These are phyloP conservation scores for Diarsia brunnea DNA, from an alignment of 2,888 invertebrate species.

Conservation along the genomic window DNA sequence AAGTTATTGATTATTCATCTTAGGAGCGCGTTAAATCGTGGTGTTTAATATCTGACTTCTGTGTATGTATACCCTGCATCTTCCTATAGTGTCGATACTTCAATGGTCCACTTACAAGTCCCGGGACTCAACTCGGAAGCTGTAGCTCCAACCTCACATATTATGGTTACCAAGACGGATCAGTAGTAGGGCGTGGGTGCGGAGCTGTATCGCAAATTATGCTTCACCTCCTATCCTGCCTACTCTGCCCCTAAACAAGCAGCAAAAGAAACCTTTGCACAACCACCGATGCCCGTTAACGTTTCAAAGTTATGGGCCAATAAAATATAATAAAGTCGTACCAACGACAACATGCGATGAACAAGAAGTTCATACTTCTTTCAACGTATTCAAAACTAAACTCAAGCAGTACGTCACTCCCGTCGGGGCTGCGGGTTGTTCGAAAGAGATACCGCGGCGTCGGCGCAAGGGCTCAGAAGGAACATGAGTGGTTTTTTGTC, in stretches of 20 bases:
- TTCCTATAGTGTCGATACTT: background rate
- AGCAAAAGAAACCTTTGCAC: background rate
- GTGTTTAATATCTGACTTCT: background rate
- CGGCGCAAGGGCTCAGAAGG: too few relatives aligned
- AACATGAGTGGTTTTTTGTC: too few relatives aligned
- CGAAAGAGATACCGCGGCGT: too few relatives aligned
- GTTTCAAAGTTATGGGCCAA: background rate
- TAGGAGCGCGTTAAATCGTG: background rate
- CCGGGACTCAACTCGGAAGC: background rate
- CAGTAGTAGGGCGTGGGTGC: background rate
- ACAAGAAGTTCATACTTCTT: too few relatives aligned
- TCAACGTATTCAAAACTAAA: too few relatives aligned
- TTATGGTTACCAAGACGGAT: background rate
- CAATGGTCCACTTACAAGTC: background rate
- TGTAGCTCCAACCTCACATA: background rate
- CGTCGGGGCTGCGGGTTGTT: too few relatives aligned
- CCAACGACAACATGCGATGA: too few relatives aligned
- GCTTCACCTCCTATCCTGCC: background rate
- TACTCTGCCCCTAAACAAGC: background rate
- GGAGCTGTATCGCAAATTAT: background rate
- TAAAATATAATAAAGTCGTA: too few relatives aligned
- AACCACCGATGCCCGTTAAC: background rate
- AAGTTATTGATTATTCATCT: too few relatives aligned
- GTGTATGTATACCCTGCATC: background rate
- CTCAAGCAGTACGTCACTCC: too few relatives aligned